Evolutionary conservation across 2,797 vertebrate species (phyloP).

Genomic region (Cryptoblepharus egeriae): DNA sequence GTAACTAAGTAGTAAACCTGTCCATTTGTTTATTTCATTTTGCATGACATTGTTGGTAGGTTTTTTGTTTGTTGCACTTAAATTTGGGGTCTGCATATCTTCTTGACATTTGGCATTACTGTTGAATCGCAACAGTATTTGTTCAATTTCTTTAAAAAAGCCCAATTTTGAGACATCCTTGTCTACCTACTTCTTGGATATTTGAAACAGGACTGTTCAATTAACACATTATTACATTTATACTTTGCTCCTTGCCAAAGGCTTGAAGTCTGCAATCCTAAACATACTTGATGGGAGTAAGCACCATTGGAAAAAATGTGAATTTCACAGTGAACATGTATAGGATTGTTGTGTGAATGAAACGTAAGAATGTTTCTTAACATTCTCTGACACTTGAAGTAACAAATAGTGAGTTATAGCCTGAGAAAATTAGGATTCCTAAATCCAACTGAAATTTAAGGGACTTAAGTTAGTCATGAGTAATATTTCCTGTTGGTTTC

Average conservation of each 20-base stretch:
- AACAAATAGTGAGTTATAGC: too few relatives aligned
- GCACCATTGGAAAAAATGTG: too few relatives aligned
- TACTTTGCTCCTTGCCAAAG: neutral
- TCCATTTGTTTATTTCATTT: slow-evolving; percentile 18
- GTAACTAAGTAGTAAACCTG: slow-evolving; percentile 24
- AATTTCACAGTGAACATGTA: too few relatives aligned
- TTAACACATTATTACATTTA: neutral
- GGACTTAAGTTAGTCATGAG: too few relatives aligned
- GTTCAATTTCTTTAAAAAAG: neutral
- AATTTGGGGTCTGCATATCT: neutral
- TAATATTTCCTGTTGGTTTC: too few relatives aligned
- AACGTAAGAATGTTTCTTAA: too few relatives aligned
- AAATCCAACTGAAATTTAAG: too few relatives aligned
- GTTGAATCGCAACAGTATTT: neutral
- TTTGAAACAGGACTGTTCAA: neutral
- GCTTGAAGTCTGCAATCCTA: too few relatives aligned
- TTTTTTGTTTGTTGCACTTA: neutral
- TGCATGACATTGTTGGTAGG: slow-evolving; percentile 2
- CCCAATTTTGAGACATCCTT: neutral
- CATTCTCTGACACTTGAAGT: too few relatives aligned
- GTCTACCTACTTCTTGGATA: neutral
- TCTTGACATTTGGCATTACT: neutral
- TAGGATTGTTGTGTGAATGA: too few relatives aligned
- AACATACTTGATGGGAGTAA: too few relatives aligned
- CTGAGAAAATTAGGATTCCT: too few relatives aligned